These are phyloP conservation scores for Otis tarda DNA, from an alignment of 2,113 vertebrate genomes.

Conservation along the genomic window DNA sequence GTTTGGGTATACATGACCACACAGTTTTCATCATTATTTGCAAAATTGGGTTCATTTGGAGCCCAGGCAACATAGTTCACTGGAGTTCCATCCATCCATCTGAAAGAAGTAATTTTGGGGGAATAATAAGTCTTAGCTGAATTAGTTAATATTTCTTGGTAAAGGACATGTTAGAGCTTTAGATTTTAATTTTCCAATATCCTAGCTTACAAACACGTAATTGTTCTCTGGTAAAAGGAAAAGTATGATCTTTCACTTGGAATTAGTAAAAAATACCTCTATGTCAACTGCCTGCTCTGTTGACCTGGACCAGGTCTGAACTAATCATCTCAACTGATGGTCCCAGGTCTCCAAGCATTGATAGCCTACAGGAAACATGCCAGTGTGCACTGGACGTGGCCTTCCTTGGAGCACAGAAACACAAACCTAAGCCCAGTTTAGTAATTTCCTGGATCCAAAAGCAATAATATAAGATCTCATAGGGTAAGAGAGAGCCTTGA, in stretches of 20 bases:
- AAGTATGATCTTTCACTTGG: not conserved
- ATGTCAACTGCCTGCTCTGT: not conserved
- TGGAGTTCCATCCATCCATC: slow-evolving; percentile 88
- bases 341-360: not conserved
- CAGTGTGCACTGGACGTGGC: not conserved
- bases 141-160: not conserved
- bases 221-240: not conserved
- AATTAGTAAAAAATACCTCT: not conserved
- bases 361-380: not conserved
- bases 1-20: slow-evolving; percentile 86
- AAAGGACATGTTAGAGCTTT: not conserved
- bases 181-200: not conserved
- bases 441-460: not conserved
- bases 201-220: not conserved
- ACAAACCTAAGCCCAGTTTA: not conserved
- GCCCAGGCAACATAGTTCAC: slow-evolving; percentile 89
- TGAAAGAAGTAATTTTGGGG: slow-evolving; percentile 61
- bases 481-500: not conserved
- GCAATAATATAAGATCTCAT: not conserved
- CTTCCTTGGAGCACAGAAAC: not conserved
- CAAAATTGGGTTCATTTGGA: slow-evolving; percentile 92
- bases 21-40: slow-evolving; percentile 96
- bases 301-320: not conserved
- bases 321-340: not conserved
- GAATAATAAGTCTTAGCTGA: not conserved